A percentile compares a stretch with the other conserved stretches of the same genome.
phyloP scores from a whole-genome alignment of 2,888 invertebrate genomes.

The Drosophila trichaetosa region DNA sequence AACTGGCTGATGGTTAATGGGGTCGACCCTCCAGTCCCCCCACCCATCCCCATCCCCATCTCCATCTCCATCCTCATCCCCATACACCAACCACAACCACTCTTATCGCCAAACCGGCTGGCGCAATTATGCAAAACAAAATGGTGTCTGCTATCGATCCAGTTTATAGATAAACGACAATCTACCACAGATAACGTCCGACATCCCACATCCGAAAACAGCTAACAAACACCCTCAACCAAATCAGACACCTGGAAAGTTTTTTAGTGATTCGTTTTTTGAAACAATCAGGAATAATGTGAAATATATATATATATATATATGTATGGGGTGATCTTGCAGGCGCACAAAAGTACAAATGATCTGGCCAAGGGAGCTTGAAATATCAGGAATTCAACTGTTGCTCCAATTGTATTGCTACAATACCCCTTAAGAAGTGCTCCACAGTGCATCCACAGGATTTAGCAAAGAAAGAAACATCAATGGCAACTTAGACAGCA shows the following conservation, averaged over 20 bases:
- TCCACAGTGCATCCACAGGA: neutral
- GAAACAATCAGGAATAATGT: neutral
- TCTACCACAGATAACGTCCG: slow-evolving; percentile 30
- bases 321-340: neutral
- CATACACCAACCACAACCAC: neutral
- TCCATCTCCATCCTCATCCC: slow-evolving; percentile 24
- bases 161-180: slow-evolving; percentile 36
- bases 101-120: slow-evolving; percentile 55
- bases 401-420: neutral
- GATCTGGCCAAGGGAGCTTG: neutral
- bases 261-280: neutral
- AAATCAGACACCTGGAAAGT: slow-evolving; percentile 21
- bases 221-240: slow-evolving; percentile 5
- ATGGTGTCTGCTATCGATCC: slow-evolving; percentile 71
- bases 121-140: slow-evolving; percentile 80
- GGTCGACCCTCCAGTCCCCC: slow-evolving; percentile 21
- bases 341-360: neutral
- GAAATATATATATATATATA: neutral
- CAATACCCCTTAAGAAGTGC: neutral
- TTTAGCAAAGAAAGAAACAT: neutral
- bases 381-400: neutral
- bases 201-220: slow-evolving; percentile 13
- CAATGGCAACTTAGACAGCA: neutral
- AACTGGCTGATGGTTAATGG: slow-evolving; percentile 27
- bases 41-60: neutral